Conservation (phyloP, 1,140 invertebrate species). For the Magallana gigas region DNA sequence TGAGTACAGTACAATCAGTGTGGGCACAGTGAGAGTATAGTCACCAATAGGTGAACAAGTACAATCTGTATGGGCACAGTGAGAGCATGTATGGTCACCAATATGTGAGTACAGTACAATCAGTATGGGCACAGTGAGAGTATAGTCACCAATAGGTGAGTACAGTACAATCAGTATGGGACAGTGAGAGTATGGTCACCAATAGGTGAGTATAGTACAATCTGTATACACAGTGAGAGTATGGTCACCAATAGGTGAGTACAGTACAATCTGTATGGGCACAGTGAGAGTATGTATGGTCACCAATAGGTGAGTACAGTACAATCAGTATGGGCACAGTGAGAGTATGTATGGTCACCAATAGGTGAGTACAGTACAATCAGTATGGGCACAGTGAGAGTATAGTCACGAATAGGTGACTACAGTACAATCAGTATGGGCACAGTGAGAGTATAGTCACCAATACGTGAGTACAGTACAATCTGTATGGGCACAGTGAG, state of each 20-base stretch:
- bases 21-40: constrained; percentile 66
- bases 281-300: constrained; percentile 63
- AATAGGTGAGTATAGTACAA: constrained; percentile 51
- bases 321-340: constrained; percentile 73
- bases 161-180: constrained; percentile 71
- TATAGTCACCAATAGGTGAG: constrained; percentile 50
- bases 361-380: constrained; percentile 54
- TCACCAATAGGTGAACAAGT: constrained; percentile 37
- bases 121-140: constrained; percentile 71
- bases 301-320: constrained; percentile 25
- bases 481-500: constrained; percentile 71
- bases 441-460: constrained; percentile 66
- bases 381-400: constrained; percentile 71
- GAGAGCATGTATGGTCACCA: constrained; percentile 62
- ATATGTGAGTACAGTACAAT: constrained; percentile 53
- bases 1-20: constrained; percentile 66
- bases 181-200: constrained; percentile 64
- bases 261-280: constrained; percentile 71
- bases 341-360: constrained; percentile 62
- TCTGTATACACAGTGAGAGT: constrained; percentile 69
- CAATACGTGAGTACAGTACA: constrained; percentile 46
- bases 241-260: constrained; percentile 50
- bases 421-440: constrained; percentile 70
- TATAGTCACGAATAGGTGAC: constrained; percentile 45
- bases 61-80: constrained; percentile 73